Evolutionary conservation across 2,888 invertebrate genomes (phyloP).

Genomic region (Monopis laevigella): DNA sequence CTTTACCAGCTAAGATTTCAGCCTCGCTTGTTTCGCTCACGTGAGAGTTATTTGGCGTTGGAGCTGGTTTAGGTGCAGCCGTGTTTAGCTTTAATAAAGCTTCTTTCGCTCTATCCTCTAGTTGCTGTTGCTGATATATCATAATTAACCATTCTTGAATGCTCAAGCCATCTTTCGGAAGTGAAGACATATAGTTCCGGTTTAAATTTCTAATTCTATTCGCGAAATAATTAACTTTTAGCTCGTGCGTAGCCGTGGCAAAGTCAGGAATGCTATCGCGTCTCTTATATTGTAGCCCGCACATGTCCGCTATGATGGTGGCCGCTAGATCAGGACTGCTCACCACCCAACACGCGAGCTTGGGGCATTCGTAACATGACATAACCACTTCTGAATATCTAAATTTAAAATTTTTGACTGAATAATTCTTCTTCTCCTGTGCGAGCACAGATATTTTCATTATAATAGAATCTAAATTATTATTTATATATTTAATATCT

Average conservation of each 20-base stretch:
- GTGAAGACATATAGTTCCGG: slow-evolving; percentile 40
- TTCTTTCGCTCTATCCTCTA: slow-evolving; percentile 41
- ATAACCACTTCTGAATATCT: background rate
- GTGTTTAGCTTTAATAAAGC: slow-evolving; percentile 33
- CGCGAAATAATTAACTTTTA: slow-evolving; percentile 40
- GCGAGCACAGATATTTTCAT: slow-evolving; percentile 42
- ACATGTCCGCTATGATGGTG: slow-evolving; percentile 44
- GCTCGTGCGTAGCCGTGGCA: slow-evolving; percentile 27
- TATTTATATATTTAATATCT: no score
- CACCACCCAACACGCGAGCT: slow-evolving; percentile 17
- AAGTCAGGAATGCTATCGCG: slow-evolving; percentile 35
- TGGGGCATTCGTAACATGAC: no score
- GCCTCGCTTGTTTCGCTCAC: slow-evolving; percentile 40
- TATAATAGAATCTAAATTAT: slow-evolving; percentile 40
- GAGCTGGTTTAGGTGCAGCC: slow-evolving; percentile 15
- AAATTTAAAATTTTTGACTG: slow-evolving; percentile 44
- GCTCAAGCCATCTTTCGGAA: slow-evolving; percentile 40
- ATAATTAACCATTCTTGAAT: slow-evolving; percentile 55
- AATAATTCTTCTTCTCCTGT: slow-evolving; percentile 38
- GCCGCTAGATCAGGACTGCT: slow-evolving; percentile 41
- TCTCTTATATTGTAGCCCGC: slow-evolving; percentile 35
- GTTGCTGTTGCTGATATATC: slow-evolving; percentile 43
- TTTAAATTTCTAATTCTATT: slow-evolving; percentile 41
- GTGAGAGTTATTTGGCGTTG: slow-evolving; percentile 23
- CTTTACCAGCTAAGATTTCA: slow-evolving; percentile 50